Evolutionary conservation across 2,888 invertebrate genomes (phyloP), one percentile per base, ranked within the genome.

Genomic region (Myopa tessellatipennis): DNA sequence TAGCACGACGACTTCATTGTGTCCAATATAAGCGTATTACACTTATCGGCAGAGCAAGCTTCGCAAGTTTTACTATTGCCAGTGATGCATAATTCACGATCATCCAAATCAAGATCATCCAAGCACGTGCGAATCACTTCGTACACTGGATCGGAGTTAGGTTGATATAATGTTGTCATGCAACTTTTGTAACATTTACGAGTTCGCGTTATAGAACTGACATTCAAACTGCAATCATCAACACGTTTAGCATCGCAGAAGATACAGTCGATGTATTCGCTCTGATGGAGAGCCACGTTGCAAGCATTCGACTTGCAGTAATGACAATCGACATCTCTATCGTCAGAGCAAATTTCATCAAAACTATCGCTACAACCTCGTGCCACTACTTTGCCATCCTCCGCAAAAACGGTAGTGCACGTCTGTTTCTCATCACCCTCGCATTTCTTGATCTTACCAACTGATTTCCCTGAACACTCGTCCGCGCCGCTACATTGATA

Each of bases 241-340:
- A 83, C 80, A 1, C 61, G 65, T 38, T 81, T 76, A 0, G 85
- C 81, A 79, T 88, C 85, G 77, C 88, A 88, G 16, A 76, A 72
- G 5, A 85, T 16, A 50, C 88, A 88, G 26, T 86, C 82, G 7
- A 87, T 68, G 40, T 85, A 81, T 4, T 85, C 82, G 0, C 58
- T 7, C 26, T 80, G 79, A 38, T 68, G 70, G 8, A 74, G 77
- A 3, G 87, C 83, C 18, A 78, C 71, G 78, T 88, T 88, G 78
- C 88, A 88, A 50, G 83, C 85, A 77, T 80, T 83, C 0, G 88
- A 88, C 36, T 83, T 84, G 60, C 88, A 88, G 60, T 85, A 81
- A 71, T 85, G 83, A 78, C 88, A 88, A 2, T 78, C 71, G 14
- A 77, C 79, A 0, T 14, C 69, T 78, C 8, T 1, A 7, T 67